Percentiles rank a stretch among this genome's conserved stretches.
phyloP scores from a whole-genome alignment of 2,113 vertebrate species.

The Chelonoidis abingdonii region DNA sequence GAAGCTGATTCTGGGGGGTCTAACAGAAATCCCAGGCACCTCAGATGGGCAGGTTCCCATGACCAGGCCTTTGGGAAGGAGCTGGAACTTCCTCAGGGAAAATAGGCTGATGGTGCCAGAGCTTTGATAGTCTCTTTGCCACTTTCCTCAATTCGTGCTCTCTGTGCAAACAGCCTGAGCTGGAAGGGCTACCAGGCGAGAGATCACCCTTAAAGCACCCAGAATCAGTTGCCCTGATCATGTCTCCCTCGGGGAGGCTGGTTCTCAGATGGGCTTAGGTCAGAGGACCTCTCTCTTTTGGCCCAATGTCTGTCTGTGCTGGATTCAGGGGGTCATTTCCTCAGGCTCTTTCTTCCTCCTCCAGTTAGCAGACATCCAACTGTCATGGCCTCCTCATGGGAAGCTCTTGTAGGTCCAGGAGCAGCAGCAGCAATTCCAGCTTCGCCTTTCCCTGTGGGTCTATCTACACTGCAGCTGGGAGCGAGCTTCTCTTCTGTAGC shows the following conservation, averaged over 20 bases:
- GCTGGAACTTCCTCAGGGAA: not conserved
- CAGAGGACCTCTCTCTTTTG: accelerated
- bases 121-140: accelerated
- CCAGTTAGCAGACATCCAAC: not conserved
- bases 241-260: accelerated
- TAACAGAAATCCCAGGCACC: not conserved
- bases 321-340: accelerated
- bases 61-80: not conserved
- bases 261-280: not conserved
- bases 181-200: not conserved
- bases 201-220: not conserved
- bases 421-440: not conserved
- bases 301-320: accelerated
- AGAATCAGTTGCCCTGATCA: not conserved
- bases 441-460: not conserved
- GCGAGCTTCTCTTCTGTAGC: not conserved
- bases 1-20: not conserved
- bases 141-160: not conserved
- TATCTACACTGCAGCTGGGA: not conserved
- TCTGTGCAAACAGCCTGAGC: accelerated
- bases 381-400: accelerated
- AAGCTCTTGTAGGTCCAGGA: not conserved
- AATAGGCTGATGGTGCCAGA: accelerated
- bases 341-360: accelerated
- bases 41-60: not conserved